Evolutionary conservation across 2,113 vertebrate genomes (phyloP).

Genomic region (Oncorhynchus keta): DNA sequence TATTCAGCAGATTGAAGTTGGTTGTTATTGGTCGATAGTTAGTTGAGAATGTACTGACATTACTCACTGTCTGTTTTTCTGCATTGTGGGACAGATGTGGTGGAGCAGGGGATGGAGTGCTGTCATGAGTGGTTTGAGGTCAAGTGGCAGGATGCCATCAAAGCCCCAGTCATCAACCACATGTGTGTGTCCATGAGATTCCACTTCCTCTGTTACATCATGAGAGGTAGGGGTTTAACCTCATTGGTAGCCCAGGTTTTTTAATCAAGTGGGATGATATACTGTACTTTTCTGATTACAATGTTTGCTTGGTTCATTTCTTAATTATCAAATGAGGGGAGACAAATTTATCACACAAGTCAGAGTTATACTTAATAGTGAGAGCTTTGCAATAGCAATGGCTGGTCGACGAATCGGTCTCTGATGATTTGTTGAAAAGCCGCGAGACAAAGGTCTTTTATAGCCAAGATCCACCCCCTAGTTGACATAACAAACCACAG

Average conservation of each 20-base stretch:
- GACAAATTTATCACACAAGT: no score
- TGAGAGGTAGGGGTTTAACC: slow-evolving; percentile 53
- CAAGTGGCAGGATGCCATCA: slow-evolving; percentile 35
- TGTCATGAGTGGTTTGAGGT: slow-evolving; percentile 69
- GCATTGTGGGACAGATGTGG: slow-evolving; percentile 58
- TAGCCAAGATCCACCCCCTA: no score
- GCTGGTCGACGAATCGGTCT: no score
- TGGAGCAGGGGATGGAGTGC: slow-evolving; percentile 56
- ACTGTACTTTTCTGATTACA: neutral
- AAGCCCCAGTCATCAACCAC: slow-evolving; percentile 69
- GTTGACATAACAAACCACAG: no score
- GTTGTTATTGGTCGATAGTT: neutral
- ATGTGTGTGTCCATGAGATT: slow-evolving; percentile 82
- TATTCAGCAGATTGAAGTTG: neutral
- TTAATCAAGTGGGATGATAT: neutral
- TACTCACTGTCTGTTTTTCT: neutral
- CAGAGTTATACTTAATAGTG: no score
- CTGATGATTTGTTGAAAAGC: no score
- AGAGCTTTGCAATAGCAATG: no score
- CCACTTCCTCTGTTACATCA: slow-evolving; percentile 69
- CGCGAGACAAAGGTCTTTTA: no score
- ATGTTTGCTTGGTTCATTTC: neutral
- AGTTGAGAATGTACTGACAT: neutral
- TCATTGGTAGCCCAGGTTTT: neutral
- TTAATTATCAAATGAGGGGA: no score